Conservation (phyloP, 2,113 vertebrate genomes). For the Setophaga coronata region DNA sequence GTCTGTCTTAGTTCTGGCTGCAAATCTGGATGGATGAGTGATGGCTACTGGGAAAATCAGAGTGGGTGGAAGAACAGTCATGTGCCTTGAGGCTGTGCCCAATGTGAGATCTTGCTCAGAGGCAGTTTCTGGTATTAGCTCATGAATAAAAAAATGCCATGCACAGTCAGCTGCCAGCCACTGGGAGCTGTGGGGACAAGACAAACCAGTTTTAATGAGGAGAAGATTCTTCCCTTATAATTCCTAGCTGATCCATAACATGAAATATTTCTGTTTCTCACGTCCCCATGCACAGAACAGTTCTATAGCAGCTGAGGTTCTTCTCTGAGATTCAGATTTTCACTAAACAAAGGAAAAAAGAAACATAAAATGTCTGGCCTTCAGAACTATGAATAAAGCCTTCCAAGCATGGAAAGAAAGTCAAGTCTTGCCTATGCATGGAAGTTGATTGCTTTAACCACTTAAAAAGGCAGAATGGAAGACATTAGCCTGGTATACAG, state of each 20-base stretch:
- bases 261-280: not conserved
- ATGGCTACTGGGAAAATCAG: not conserved
- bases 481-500: not conserved
- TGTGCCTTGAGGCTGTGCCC: not conserved
- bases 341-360: not conserved
- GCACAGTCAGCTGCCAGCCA: not conserved
- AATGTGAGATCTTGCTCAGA: not conserved
- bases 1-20: not conserved
- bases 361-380: not conserved
- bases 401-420: slow-evolving; percentile 33
- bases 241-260: not conserved
- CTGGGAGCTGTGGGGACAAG: not conserved
- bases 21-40: not conserved
- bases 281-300: not conserved
- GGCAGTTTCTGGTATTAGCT: not conserved
- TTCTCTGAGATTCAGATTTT: not conserved
- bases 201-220: not conserved
- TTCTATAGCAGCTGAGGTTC: not conserved
- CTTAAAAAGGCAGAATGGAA: not conserved
- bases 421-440: not conserved
- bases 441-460: not conserved
- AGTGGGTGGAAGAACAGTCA: not conserved
- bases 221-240: not conserved
- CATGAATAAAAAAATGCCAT: not conserved
- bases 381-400: slow-evolving; percentile 34